Evolutionary conservation across 2,888 invertebrate genomes (phyloP), one percentile per base, ranked within the genome.

Genomic region (Allolobophora icterica): DNA sequence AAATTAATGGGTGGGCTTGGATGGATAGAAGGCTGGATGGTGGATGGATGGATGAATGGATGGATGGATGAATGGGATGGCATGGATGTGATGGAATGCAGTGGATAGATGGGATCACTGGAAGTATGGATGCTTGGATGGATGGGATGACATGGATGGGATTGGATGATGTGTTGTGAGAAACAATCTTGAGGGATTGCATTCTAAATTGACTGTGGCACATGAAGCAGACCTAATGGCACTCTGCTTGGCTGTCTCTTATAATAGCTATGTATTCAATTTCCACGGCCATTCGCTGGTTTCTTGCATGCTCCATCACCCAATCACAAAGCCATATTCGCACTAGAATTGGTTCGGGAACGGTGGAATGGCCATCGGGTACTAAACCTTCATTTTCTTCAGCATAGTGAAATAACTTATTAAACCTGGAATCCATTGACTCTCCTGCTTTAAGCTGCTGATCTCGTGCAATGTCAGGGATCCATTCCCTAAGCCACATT

Each of bases 161-260:
- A 71, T n/a, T n/a, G 71, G 71, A 71, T 71, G 71, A n/a, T 8
- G 71, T 71, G n/a, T 71, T 71, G 71, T 71, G 71, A 30, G 71
- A 71, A 71, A 71, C 71, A 71, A 71, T 71, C n/a, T 30, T 71
- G 30, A 71, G 71, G 71, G 30, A 71, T 71, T 71, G 71, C n/a
- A 8, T 6, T 71, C 8, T 71, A 71, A 71, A 71, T 71, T 71
- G 71, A 71, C 71, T 30, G 71, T 71, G 71, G 71, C 71, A 71
- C n/a, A 71, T 71, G 71, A 71, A 71, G 71, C 71, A 71, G 71
- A 71, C 71, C 71, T 71, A 71, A 71, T 71, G 11, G 71, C 71
- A 71, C 71, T 71, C 71, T n/a, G 71, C 71, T n/a, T 71, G 71
- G n/a, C 71, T 71, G n/a, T 71, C 71, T 71, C 71, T n/a, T 71